phyloP scores from a whole-genome alignment of 2,888 invertebrate genomes.

The Sarcophaga variegata region DNA sequence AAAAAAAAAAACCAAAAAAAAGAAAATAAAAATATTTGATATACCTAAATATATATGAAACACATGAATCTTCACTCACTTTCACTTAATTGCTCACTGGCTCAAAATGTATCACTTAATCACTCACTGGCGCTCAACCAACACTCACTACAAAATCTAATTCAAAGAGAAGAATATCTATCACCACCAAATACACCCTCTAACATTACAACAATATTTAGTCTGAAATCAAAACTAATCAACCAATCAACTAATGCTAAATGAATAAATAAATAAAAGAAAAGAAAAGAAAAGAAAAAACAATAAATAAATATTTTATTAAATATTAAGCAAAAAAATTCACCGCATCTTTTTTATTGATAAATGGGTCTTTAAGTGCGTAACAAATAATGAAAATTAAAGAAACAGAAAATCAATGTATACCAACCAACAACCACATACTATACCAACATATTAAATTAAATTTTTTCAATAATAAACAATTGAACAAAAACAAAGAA shows the following conservation, averaged over 20 bases:
- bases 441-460: constrained; percentile 11
- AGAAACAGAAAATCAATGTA: constrained; percentile 45
- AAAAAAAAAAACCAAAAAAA: constrained; percentile 8
- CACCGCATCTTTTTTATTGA: constrained; percentile 68
- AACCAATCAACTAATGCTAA: constrained; percentile 57
- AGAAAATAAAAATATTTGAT: neutral
- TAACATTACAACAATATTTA: constrained; percentile 70
- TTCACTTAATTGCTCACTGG: constrained; percentile 28
- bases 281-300: constrained; percentile 66
- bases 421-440: constrained; percentile 9
- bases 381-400: constrained; percentile 21
- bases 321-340: constrained; percentile 48
- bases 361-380: constrained; percentile 69
- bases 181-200: constrained; percentile 62
- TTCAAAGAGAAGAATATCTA: neutral
- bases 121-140: constrained; percentile 41
- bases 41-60: neutral
- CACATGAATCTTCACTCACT: constrained; percentile 38
- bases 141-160: constrained; percentile 43
- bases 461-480: neutral
- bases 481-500: constrained; percentile 38
- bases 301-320: neutral
- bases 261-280: constrained; percentile 6
- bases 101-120: constrained; percentile 41
- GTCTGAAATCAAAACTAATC: constrained; percentile 73